Evolutionary conservation across 2,888 invertebrate genomes (phyloP).

Genomic region (Caenorhabditis sulstoni): DNA sequence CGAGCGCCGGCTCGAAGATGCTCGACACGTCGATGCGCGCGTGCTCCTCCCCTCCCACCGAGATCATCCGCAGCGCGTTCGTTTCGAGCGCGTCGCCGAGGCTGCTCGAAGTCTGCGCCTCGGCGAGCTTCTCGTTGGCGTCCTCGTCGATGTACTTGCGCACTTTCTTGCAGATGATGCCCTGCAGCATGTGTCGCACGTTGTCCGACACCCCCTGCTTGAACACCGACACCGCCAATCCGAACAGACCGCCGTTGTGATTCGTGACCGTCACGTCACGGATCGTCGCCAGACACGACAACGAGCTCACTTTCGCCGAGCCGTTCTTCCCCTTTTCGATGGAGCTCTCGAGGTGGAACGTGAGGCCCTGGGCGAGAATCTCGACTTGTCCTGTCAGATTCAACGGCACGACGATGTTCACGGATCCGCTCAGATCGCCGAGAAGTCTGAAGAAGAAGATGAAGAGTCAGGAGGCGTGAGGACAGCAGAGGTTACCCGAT

Average conservation of each 20-base stretch:
- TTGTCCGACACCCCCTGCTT: constrained; percentile 75
- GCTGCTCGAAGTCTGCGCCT: constrained; percentile 69
- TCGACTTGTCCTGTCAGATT: constrained; percentile 73
- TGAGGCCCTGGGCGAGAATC: constrained; percentile 70
- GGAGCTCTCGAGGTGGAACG: constrained; percentile 68
- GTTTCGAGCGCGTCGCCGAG: constrained; percentile 65
- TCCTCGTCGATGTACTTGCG: constrained; percentile 73
- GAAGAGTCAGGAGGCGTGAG: neutral
- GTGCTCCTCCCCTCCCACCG: constrained; percentile 43
- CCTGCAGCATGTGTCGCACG: constrained; percentile 69
- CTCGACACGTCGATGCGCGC: constrained; percentile 48
- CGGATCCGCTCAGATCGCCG: constrained; percentile 70
- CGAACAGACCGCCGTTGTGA: constrained; percentile 75
- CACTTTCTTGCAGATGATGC: constrained; percentile 71
- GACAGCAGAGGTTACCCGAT: constrained; percentile 61
- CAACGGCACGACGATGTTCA: constrained; percentile 73
- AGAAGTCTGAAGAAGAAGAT: constrained; percentile 59
- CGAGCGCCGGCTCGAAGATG: constrained; percentile 51
- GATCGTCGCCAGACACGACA: constrained; percentile 67
- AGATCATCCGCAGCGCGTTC: constrained; percentile 63
- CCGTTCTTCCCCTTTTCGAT: constrained; percentile 67
- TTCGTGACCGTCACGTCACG: constrained; percentile 67
- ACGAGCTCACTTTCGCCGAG: constrained; percentile 63
- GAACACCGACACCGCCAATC: constrained; percentile 72
- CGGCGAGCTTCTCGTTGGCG: constrained; percentile 69